phyloP scores from a whole-genome alignment of 2,888 invertebrate species.

The Drosophila mimica region DNA sequence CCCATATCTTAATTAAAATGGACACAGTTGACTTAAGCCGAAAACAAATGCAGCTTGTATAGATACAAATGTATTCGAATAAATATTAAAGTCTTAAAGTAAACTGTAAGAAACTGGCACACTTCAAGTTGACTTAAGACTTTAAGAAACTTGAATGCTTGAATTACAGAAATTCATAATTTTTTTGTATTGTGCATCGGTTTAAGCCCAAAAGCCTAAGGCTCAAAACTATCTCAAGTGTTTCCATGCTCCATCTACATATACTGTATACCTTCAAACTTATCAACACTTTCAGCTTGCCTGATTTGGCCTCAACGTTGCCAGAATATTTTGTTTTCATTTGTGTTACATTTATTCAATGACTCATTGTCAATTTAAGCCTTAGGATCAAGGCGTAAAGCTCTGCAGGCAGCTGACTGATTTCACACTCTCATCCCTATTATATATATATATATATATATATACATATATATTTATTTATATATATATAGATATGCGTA shows the following conservation, averaged over 20 bases:
- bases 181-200: not conserved
- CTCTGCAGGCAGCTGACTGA: conserved; percentile 31
- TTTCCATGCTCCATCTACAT: not conserved
- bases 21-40: not conserved
- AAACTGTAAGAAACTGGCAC: too few species aligned
- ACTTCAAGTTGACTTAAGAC: not conserved
- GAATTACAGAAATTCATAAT: not conserved
- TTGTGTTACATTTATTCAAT: conserved; percentile 14
- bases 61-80: not conserved
- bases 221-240: not conserved
- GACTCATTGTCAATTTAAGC: conserved; percentile 9
- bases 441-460: not conserved
- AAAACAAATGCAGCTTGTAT: not conserved
- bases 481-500: not conserved
- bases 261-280: not conserved
- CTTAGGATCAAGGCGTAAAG: conserved; percentile 18
- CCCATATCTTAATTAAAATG: not conserved
- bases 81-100: too few species aligned
- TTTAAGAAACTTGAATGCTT: not conserved
- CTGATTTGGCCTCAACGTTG: not conserved
- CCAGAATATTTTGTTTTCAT: not conserved
- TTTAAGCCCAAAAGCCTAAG: not conserved
- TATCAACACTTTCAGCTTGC: conserved; percentile 2
- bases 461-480: not conserved
- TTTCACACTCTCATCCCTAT: conserved; percentile 24